Evolutionary conservation across 2,797 vertebrate genomes (phyloP), one percentile per base, ranked within the genome.

Genomic region (Danionella dracula): DNA sequence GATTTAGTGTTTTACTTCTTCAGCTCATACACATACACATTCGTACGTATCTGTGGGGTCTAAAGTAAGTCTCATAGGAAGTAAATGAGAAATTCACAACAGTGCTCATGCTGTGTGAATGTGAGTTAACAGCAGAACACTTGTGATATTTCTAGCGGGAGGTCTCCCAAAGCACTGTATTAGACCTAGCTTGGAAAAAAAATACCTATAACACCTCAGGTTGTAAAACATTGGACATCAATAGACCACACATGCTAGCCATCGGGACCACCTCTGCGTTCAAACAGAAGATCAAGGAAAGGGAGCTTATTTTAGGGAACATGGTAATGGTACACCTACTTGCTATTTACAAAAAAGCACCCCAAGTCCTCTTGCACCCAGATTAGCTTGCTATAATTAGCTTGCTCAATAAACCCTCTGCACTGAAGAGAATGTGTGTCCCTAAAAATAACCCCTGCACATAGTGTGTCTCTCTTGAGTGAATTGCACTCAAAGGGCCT

Each of bases 371-470:
- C 55, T 53, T 66, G 37, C 56, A 57, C 55, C 49, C 63, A 76
- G 62, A 73, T 73, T 71, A 78, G 56, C 68, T 57, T 37, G 60
- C 56, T 78, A 76, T 77, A 68, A 73, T 78, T 63, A 74, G 51
- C 55, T 34, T 60, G 23, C 56, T 54, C 65, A 67, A 54, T 73
- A 68, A 50, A 40, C 42, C 35, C 61, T 41, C 62, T 21, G 66
- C 44, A 68, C 57, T 67, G 46, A 9, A 37, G 20, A 70, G 65
- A 68, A 73, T 72, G 62, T 15, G 7, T 29, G 12, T 21, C 34
- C 45, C 63, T 65, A 68, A 76, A 74, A 78, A 80, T 80, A 80
- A 23, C 67, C 21, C 32, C 48, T 46, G n/a, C 38, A 12, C 31
- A 60, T 27, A 46, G 60, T 41, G 46, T 44, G 46, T 57, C 5